Base-by-base conservation (phyloP, 2,888 invertebrate genomes). In the Drosophila anceps region DNA sequence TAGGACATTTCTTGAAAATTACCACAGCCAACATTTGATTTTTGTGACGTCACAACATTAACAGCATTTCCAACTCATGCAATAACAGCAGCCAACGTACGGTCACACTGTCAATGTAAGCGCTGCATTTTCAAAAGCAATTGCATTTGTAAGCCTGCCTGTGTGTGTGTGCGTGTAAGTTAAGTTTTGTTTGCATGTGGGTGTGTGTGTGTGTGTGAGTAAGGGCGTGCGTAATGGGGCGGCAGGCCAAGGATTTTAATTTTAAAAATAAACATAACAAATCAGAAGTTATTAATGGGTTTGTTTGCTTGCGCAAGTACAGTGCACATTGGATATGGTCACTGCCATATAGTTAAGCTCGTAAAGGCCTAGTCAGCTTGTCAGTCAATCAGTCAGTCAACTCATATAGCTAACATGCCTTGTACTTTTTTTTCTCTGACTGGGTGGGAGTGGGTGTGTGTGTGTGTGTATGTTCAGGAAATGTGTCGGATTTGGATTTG, bases 141-240 rank as follows among this genome's bases (percentile, higher is more conserved):
- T 53, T 24, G 39, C 54, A 58, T 61, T 33, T 20, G 50, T 57
- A 39, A 54, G 41, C 41, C 9, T 50, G 35, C 48, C 41, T 51
- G 61, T 44, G 31, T 63, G 54, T 39, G n/a, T 24, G 60, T 39
- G 37, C n/a, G 41, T 20, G 55, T 50, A 24, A 58, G 46, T 37
- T 41, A 41, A 35, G 18, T 48, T 37, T 46, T 29, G n/a, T n/a
- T n/a, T n/a, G n/a, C n/a, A n/a, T n/a, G 31, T 65, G 41, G 41
- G 48, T 43, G 41, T 55, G n/a, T 33, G 46, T 43, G 4, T 24
- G 50, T 24, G 43, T 59, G 54, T 62, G 53, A 31, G 60, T 43
- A 7, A 43, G 44, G 46, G 57, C 60, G 71, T 83, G 78, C 79
- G 69, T 62, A 67, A 53, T 64, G 50, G 71, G 73, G 68, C 43